Percentiles rank a stretch among this genome's conserved stretches.
Evolutionary conservation across 2,888 invertebrate species (phyloP).

Genomic region (Calephelis perditalis): DNA sequence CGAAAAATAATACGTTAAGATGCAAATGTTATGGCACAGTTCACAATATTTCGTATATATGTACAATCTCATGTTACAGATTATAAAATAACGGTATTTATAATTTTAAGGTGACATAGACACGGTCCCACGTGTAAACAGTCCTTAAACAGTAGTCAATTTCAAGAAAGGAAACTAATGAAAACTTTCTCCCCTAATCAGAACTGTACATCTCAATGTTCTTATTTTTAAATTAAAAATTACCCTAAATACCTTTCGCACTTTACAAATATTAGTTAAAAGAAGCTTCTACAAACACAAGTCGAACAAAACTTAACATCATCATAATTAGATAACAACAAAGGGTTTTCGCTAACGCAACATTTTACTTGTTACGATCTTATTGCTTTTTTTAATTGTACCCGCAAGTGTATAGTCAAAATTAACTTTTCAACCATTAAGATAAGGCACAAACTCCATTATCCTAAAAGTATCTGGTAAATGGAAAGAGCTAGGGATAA

Average conservation of each 20-base stretch:
- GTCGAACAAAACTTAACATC: conserved; percentile 19
- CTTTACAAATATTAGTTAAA: neutral
- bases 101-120: no score
- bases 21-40: no score
- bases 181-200: no score
- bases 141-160: no score
- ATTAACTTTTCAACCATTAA: conserved; percentile 13
- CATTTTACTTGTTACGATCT: conserved; percentile 23
- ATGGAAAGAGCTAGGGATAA: conserved; percentile 2
- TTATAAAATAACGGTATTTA: no score
- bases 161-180: no score
- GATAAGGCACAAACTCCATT: conserved; percentile 4
- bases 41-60: no score
- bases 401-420: neutral
- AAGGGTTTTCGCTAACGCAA: conserved; percentile 19
- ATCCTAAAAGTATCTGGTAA: conserved; percentile 5
- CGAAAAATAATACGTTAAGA: no score
- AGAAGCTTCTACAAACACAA: conserved; percentile 2
- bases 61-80: no score
- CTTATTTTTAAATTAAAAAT: conserved; percentile 1
- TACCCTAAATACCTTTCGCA: neutral
- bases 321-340: conserved; percentile 24
- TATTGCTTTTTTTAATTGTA: conserved; percentile 27
- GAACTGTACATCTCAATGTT: no score
- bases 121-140: no score